A percentile compares a stretch with the other conserved stretches of the same genome.
Conservation (phyloP, 2,113 vertebrate species). For the Myrmecobius fasciatus region DNA sequence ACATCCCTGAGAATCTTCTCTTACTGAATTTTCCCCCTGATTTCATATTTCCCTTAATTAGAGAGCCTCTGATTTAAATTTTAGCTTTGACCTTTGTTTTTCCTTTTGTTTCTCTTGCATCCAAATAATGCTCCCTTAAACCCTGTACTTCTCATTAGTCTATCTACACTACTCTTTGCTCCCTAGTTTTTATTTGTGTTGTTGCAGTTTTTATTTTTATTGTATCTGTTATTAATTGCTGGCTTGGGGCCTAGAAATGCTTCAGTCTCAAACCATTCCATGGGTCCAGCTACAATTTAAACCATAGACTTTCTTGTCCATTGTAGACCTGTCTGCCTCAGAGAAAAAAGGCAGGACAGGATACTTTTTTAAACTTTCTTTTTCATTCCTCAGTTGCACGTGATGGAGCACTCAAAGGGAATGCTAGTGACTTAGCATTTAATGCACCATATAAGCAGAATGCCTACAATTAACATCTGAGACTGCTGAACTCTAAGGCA, state of each 20-base stretch:
- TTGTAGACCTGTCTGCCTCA: not conserved
- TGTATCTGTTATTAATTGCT: not conserved
- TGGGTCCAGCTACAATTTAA: not conserved
- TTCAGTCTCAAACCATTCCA: not conserved
- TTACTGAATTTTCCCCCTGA: not conserved
- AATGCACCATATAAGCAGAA: not conserved
- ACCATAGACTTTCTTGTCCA: not conserved
- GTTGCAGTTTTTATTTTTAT: not conserved
- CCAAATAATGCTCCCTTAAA: not conserved
- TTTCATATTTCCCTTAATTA: not conserved
- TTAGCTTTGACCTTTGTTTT: not conserved
- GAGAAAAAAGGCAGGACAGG: not conserved
- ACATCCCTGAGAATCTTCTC: not conserved
- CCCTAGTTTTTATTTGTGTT: not conserved
- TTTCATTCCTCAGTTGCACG: not conserved
- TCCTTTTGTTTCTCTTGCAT: not conserved
- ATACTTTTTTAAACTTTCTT: not conserved
- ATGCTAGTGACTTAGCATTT: not conserved
- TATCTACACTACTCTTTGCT: not conserved
- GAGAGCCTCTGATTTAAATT: not conserved
- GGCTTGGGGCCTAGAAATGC: not conserved
- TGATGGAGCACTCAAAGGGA: not conserved
- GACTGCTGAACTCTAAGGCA: not conserved
- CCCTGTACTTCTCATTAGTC: not conserved
- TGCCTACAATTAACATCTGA: not conserved